Evolutionary conservation across 2,113 vertebrate species (phyloP).

Genomic region (Hiodon alosoides): DNA sequence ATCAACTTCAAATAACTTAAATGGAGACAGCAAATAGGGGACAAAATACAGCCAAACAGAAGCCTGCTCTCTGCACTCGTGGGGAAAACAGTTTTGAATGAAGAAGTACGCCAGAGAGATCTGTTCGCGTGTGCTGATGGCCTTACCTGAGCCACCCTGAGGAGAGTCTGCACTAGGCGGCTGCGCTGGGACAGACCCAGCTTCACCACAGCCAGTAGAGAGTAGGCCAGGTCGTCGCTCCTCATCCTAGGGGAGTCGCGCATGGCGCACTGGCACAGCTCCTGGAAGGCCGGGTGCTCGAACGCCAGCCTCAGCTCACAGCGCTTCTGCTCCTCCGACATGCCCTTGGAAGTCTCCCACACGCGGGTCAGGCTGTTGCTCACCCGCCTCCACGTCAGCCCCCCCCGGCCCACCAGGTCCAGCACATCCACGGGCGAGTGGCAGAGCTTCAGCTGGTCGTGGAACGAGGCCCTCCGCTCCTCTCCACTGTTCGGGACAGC

Average conservation of each 20-base stretch:
- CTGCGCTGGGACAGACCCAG: conserved; percentile 75
- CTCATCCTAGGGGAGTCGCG: conserved; percentile 44
- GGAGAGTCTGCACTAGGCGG: conserved; percentile 73
- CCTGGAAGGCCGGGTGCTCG: conserved; percentile 63
- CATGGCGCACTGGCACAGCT: conserved; percentile 64
- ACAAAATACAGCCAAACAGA: too few species aligned
- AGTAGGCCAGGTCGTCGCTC: conserved; percentile 54
- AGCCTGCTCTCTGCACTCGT: too few species aligned
- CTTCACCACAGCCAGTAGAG: conserved; percentile 65
- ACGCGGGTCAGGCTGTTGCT: conserved; percentile 59
- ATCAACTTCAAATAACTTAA: too few species aligned
- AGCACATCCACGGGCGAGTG: conserved; percentile 72
- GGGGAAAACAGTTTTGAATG: too few species aligned
- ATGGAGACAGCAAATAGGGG: too few species aligned
- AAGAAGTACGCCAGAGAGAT: too few species aligned
- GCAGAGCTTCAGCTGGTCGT: conserved; percentile 49
- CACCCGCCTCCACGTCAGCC: conserved; percentile 39
- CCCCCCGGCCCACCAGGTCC: conserved; percentile 50
- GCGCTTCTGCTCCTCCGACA: conserved; percentile 63
- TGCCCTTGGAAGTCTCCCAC: conserved; percentile 66
- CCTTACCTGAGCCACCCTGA: conserved; percentile 77
- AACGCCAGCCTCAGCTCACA: conserved; percentile 74
- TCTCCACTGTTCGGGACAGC: neutral
- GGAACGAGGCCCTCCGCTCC: conserved; percentile 1
- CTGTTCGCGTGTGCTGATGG: neutral